phyloP scores from a whole-genome alignment of 2,888 invertebrate genomes.

The Andricus quercusramuli region DNA sequence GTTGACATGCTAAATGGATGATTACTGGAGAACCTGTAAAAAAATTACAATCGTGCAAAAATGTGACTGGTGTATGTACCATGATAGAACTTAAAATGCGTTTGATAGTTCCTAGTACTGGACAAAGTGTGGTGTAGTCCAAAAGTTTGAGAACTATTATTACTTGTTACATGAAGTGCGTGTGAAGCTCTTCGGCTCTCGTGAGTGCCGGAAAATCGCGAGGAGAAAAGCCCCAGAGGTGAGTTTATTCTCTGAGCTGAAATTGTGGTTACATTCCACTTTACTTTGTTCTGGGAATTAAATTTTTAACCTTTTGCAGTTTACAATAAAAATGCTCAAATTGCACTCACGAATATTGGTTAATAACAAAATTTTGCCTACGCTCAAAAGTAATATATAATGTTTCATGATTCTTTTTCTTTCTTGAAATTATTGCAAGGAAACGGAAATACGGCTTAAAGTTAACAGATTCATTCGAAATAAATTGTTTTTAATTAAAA shows the following conservation, averaged over 20 bases:
- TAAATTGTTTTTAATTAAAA: too few species aligned
- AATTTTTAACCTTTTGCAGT: background rate
- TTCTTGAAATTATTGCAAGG: background rate
- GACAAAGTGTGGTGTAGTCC: background rate
- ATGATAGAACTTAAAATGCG: background rate
- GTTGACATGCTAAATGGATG: slow-evolving; percentile 10
- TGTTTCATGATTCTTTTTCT: background rate
- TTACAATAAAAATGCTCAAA: background rate
- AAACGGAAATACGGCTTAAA: too few species aligned
- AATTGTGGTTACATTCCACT: slow-evolving; percentile 12
- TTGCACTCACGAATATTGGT: background rate
- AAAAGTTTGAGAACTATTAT: slow-evolving; percentile 27
- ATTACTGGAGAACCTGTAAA: slow-evolving; percentile 7
- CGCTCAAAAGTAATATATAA: background rate
- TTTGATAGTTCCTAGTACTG: slow-evolving; percentile 13
- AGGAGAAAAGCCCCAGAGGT: slow-evolving; percentile 22
- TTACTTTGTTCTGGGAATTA: background rate
- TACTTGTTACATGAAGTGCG: slow-evolving; percentile 35
- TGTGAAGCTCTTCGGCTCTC: slow-evolving; percentile 25
- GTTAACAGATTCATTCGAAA: too few species aligned
- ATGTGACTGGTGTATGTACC: background rate
- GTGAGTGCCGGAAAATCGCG: slow-evolving; percentile 20
- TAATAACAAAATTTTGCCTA: too few species aligned
- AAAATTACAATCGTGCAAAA: slow-evolving; percentile 13
- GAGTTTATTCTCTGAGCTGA: slow-evolving; percentile 3